phyloP scores from a whole-genome alignment of 2,113 vertebrate species.

The Morphnarchus princeps region DNA sequence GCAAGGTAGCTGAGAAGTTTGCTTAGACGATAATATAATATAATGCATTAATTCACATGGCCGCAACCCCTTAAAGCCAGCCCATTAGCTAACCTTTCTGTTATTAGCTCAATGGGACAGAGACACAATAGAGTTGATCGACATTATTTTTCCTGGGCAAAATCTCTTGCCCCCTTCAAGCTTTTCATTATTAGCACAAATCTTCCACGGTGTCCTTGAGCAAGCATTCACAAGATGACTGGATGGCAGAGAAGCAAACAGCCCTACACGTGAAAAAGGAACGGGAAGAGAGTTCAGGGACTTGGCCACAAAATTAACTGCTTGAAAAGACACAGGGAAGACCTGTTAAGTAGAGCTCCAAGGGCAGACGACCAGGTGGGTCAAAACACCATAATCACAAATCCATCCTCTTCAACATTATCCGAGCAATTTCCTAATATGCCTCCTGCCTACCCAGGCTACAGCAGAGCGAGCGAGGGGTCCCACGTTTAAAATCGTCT shows the following conservation, averaged over 20 bases:
- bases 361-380: constrained; percentile 50
- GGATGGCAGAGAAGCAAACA: constrained; percentile 58
- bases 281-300: constrained; percentile 61
- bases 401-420: constrained; percentile 37
- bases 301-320: constrained; percentile 59
- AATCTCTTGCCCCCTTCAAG: constrained; percentile 42
- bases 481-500: neutral
- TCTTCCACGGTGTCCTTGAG: constrained; percentile 42
- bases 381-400: constrained; percentile 49
- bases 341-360: constrained; percentile 55
- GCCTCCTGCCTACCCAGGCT: neutral
- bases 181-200: constrained; percentile 66
- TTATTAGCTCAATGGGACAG: neutral
- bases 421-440: neutral
- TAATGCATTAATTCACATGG: neutral
- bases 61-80: neutral
- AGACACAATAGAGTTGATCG: neutral
- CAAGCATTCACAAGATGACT: constrained; percentile 44
- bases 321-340: constrained; percentile 31
- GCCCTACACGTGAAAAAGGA: constrained; percentile 31
- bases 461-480: fast-evolving
- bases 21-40: neutral
- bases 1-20: neutral
- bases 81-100: neutral
- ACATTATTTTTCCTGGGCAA: constrained; percentile 36